phyloP scores from a whole-genome alignment of 2,113 vertebrate species.

The Tor tambroides region DNA sequence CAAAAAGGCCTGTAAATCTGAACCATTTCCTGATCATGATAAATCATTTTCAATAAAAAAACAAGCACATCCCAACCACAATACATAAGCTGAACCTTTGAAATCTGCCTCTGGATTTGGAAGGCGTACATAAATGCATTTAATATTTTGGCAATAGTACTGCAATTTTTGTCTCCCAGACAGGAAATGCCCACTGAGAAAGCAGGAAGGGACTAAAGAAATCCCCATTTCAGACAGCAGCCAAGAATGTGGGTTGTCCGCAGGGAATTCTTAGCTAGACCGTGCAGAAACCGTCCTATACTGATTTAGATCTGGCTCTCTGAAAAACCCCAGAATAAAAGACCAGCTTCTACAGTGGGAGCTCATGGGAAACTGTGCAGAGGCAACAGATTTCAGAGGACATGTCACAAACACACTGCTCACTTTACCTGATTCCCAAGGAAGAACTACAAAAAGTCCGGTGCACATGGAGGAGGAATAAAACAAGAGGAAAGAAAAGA shows the following conservation, averaged over 20 bases:
- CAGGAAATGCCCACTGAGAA: slow-evolving; percentile 55
- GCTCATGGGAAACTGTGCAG: slow-evolving; percentile 11
- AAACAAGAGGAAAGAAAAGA: slow-evolving; percentile 67
- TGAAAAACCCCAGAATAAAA: background rate
- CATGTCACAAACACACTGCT: slow-evolving; percentile 63
- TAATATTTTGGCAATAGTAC: slow-evolving; percentile 44
- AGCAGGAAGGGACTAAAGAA: slow-evolving; percentile 46
- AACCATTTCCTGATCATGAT: slow-evolving; percentile 57
- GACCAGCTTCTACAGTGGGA: background rate
- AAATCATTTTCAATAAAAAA: slow-evolving; percentile 61
- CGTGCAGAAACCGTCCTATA: slow-evolving; percentile 29
- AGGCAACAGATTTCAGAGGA: slow-evolving; percentile 67
- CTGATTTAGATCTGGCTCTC: slow-evolving; percentile 19
- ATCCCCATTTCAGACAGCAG: slow-evolving; percentile 33
- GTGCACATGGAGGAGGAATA: slow-evolving; percentile 75
- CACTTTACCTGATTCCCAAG: slow-evolving; percentile 99
- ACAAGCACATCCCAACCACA: slow-evolving; percentile 64
- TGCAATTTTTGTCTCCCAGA: slow-evolving; percentile 50
- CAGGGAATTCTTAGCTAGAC: slow-evolving; percentile 28
- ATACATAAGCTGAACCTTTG: slow-evolving; percentile 51
- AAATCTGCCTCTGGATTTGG: slow-evolving; percentile 67
- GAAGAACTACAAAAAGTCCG: slow-evolving; percentile 95
- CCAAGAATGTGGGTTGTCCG: slow-evolving; percentile 24
- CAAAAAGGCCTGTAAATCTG: slow-evolving; percentile 27
- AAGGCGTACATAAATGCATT: slow-evolving; percentile 53